These are phyloP conservation scores for Neoaliturus tenellus DNA, from an alignment of 2,888 invertebrate species.

Conservation along the genomic window DNA sequence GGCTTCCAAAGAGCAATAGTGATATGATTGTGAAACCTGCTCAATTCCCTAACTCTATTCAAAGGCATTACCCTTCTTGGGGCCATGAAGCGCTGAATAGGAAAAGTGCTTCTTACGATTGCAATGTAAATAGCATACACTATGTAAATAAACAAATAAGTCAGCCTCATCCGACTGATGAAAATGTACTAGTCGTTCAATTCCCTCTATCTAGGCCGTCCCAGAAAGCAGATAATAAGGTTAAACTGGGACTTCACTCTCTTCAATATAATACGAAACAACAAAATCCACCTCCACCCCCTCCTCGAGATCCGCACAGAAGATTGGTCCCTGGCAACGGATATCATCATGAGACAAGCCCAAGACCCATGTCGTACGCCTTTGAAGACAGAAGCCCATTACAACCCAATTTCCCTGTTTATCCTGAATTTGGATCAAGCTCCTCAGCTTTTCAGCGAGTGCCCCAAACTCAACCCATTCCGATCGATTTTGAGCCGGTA, in stretches of 20 bases:
- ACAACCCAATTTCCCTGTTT: constrained; percentile 61
- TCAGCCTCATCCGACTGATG: constrained; percentile 50
- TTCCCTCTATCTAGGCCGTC: constrained; percentile 47
- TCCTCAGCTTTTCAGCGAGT: constrained; percentile 48
- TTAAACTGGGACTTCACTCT: neutral
- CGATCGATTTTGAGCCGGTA: constrained; percentile 67
- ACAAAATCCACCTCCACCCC: constrained; percentile 82
- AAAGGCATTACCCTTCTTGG: constrained; percentile 3
- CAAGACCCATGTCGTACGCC: constrained; percentile 76
- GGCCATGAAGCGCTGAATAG: constrained; percentile 35
- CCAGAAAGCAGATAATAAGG: constrained; percentile 28
- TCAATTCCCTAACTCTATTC: constrained; percentile 17
- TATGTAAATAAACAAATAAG: constrained; percentile 39
- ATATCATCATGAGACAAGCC: constrained; percentile 65
- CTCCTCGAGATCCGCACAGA: constrained; percentile 85
- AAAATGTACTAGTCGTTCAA: constrained; percentile 52
- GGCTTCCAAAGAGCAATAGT: constrained; percentile 51
- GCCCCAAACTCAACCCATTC: constrained; percentile 73
- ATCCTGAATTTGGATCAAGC: constrained; percentile 61
- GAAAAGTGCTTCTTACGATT: constrained; percentile 53
- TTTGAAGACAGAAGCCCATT: constrained; percentile 71
- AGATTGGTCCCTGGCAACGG: constrained; percentile 72
- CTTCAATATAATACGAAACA: neutral
- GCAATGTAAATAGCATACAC: constrained; percentile 41
- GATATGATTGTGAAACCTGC: constrained; percentile 28